Evolutionary conservation across 1,140 invertebrate genomes (phyloP), one percentile per base, ranked within the genome.

Genomic region (Drepana arcuata): DNA sequence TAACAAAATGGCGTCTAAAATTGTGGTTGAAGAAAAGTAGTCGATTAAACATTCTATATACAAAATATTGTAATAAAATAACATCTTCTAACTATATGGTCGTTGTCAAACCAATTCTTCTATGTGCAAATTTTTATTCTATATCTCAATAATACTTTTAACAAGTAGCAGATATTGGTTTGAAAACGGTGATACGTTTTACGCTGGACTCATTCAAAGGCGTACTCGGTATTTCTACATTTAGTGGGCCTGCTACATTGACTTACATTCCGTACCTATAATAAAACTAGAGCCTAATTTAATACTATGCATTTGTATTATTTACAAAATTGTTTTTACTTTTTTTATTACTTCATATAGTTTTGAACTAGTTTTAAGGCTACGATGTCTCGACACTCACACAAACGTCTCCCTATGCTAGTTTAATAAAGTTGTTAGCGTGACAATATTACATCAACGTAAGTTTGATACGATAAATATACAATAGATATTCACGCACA

Each of bases 311-410:
- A 46, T 54, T 66, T 52, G 54, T 71, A 14, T 54, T 80, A 75
- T 73, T 67, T 74, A 72, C 68, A 77, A 48, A n/a, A n/a, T n/a
- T n/a, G n/a, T n/a, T 64, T 61, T 64, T 59, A 55, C 44, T 48
- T 56, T 60, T 62, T 64, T 62, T 54, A 50, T 58, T 56, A 48
- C 62, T 68, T 69, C 50, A 67, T 70, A 68, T 77, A 78, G 70
- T 75, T 81, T 81, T 81, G 77, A 78, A 81, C 77, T 81, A 81
- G 63, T 68, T 71, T 74, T 81, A 81, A 81, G 74, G 74, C 77
- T 81, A 78, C 69, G 54, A 59, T 48, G 62, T 71, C 62, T 61
- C 53, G 56, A 66, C 61, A 75, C 60, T 61, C 64, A 72, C 69
- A 73, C 63, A 54, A 47, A 54, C n/a, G 43, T 72, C 53, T 52